Evolutionary conservation across 2,888 invertebrate genomes (phyloP).

Genomic region (Sminthurides aquaticus): DNA sequence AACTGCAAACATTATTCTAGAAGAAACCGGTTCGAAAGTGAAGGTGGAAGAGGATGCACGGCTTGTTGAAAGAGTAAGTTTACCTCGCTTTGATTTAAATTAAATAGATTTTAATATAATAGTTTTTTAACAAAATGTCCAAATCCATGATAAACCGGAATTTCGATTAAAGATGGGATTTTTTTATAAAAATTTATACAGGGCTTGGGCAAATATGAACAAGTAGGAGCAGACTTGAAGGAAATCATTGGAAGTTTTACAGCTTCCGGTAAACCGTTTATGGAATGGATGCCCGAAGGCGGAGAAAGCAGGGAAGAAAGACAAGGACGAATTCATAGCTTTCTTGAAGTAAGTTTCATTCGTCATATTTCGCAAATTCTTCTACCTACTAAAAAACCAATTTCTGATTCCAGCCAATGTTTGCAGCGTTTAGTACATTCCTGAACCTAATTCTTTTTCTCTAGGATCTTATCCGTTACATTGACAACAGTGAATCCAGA

Average conservation of each 20-base stretch:
- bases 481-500: background rate
- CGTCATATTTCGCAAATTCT: too few species aligned
- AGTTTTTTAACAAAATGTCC: too few species aligned
- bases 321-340: background rate
- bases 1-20: slow-evolving; percentile 11
- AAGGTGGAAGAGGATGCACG: background rate
- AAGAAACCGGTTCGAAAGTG: background rate
- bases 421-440: too few species aligned
- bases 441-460: too few species aligned
- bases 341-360: slow-evolving; percentile 11
- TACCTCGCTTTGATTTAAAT: background rate
- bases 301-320: slow-evolving; percentile 2
- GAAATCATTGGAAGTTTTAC: background rate
- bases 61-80: background rate
- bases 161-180: too few species aligned
- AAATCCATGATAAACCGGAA: too few species aligned
- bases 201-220: slow-evolving; percentile 7
- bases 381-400: too few species aligned
- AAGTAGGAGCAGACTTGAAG: background rate
- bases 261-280: background rate
- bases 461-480: background rate
- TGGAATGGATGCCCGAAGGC: background rate
- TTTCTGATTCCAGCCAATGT: too few species aligned
- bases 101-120: background rate
- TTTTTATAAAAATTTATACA: background rate